Conservation (phyloP, 2,888 invertebrate species). For the Drosophila ezoana region DNA sequence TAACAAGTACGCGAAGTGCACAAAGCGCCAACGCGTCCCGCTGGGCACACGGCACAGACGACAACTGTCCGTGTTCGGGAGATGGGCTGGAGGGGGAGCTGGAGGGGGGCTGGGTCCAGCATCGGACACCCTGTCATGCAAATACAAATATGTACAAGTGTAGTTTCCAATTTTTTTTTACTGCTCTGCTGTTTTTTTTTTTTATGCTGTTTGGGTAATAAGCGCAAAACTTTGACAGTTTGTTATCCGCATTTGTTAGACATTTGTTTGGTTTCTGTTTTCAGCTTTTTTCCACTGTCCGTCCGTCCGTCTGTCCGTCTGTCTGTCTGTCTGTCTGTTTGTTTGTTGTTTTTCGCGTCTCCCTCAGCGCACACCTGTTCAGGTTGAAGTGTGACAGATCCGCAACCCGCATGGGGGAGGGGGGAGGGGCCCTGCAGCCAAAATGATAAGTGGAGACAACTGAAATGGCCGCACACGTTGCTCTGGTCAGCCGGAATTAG, state of each 20-base stretch:
- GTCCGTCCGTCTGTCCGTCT: not conserved
- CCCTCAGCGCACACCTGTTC: constrained; percentile 67
- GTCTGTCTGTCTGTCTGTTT: not conserved
- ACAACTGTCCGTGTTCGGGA: constrained; percentile 54
- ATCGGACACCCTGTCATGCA: constrained; percentile 64
- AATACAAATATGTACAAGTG: constrained; percentile 52
- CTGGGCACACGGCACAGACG: constrained; percentile 53
- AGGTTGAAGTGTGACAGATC: constrained; percentile 60
- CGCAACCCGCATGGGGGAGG: no score
- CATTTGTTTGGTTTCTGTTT: constrained; percentile 40
- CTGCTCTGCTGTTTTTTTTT: constrained; percentile 6
- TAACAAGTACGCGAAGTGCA: constrained; percentile 9
- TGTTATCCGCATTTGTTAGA: constrained; percentile 80
- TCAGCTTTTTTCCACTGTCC: not conserved
- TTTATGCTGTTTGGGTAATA: constrained; percentile 65
- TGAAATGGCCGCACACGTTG: constrained; percentile 16
- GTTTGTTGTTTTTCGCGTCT: constrained; percentile 28
- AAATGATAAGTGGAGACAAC: constrained; percentile 63
- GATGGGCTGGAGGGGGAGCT: not conserved
- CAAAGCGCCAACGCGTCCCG: constrained; percentile 51
- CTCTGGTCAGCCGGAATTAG: constrained; percentile 37
- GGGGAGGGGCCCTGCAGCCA: no score
- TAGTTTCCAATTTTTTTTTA: constrained; percentile 35
- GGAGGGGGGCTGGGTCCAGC: constrained; percentile 12
- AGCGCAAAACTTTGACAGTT: constrained; percentile 82